Base-by-base conservation (phyloP, 2,797 vertebrate genomes). In the Heliangelus exortis region DNA sequence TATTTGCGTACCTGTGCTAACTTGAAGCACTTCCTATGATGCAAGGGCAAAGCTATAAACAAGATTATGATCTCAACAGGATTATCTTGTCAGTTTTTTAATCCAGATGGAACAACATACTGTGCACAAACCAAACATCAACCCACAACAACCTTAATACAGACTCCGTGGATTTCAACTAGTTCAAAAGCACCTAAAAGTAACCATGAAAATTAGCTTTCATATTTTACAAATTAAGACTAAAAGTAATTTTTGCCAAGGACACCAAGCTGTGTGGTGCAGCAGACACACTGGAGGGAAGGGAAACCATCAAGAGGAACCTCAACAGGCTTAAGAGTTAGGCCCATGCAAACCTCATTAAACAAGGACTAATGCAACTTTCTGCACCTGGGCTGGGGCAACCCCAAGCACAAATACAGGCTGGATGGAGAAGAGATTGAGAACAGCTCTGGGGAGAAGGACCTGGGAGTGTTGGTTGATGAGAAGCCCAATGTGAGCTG, bases 31-130 rank as follows among this genome's bases (percentile, higher is more conserved):
- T 61, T 89, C 33, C 59, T 72, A 28, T 81, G 63, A 86, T 61
- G 33, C 67, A 82, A 87, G 25, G 36, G 80, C 72, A 89, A 50
- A 84, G 26, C 39, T 73, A 59, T 57, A 93, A 91, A 96, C 73
- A 66, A 82, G 95, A 95, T 95, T 92, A 95, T 63, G 36, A 89
- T 89, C 72, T 93, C 80, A 89, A 66, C 0, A 68, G 62, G 84
- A 96, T 96, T 95, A 95, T 19, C 15, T 59, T 26, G 47, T 41
- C 8, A 9, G 21, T 43, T 80, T 89, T 83, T 93, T 57, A 94
- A 94, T 83, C 87, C 58, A 33, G 33, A 74, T 23, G 10, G 34
- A 94, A 67, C 63, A 66, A 84, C 53, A 94, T 39, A 53, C 63
- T 63, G 45, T 79, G 12, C 5, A 4, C 59, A 94, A 89, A 90